Evolutionary conservation across 1,140 invertebrate genomes (phyloP).

Genomic region (Heterodera schachtii): DNA sequence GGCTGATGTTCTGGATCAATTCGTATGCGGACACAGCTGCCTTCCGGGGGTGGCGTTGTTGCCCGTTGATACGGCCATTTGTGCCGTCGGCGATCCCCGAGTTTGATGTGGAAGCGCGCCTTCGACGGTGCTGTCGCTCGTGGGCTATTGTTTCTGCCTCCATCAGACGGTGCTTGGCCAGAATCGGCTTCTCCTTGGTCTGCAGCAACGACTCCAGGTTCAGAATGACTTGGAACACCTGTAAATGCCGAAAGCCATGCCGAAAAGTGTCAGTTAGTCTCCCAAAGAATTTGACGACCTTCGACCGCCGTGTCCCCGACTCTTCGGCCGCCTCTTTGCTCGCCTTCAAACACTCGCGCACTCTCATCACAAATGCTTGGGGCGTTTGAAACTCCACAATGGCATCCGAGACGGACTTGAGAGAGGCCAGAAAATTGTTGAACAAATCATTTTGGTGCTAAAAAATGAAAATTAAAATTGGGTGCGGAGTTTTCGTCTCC

Average conservation of each 20-base stretch:
- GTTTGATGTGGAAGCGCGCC: background rate
- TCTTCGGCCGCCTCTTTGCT: background rate
- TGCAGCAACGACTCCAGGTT: background rate
- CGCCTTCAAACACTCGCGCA: constrained; percentile 1
- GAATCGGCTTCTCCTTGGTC: background rate
- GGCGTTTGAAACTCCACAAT: background rate
- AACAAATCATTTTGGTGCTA: background rate
- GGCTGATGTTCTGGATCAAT: background rate
- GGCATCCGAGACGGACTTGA: background rate
- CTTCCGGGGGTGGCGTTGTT: background rate
- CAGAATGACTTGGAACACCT: constrained; percentile 1
- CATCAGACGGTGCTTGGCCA: background rate
- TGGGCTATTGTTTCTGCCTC: background rate
- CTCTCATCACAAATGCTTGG: background rate
- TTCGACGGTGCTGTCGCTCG: background rate
- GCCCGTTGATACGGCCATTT: background rate
- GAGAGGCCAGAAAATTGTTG: background rate
- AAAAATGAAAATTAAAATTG: background rate
- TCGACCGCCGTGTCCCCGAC: background rate
- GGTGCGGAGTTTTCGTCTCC: background rate
- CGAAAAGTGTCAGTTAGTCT: no score
- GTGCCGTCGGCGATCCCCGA: background rate
- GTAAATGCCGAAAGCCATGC: no score
- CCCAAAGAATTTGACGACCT: background rate
- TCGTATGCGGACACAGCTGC: background rate